Percentiles rank a stretch among this genome's conserved stretches.
Conservation (phyloP, 2,888 invertebrate species). For the Stictocephala bisonia region DNA sequence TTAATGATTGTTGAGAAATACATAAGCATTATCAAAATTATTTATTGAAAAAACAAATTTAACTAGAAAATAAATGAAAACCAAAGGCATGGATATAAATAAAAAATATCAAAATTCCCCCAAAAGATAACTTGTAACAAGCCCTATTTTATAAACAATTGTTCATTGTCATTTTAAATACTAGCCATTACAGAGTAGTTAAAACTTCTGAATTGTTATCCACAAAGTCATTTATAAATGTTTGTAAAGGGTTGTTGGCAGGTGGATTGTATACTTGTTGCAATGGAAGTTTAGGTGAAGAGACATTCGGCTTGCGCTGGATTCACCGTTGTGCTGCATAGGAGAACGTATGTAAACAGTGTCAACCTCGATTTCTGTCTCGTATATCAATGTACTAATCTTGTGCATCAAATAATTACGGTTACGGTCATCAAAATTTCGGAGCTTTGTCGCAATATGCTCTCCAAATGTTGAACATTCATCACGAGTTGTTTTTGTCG, state of each 20-base stretch:
- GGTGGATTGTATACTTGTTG: slow-evolving; percentile 1
- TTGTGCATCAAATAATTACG: slow-evolving; percentile 26
- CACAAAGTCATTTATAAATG: not conserved
- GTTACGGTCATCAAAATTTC: slow-evolving; percentile 23
- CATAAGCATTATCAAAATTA: not conserved
- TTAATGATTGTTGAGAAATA: slow-evolving; percentile 10
- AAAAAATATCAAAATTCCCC: slow-evolving; percentile 7
- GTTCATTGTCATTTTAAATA: not conserved
- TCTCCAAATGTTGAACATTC: slow-evolving; percentile 13
- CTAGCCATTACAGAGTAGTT: not conserved
- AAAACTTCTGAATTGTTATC: not conserved
- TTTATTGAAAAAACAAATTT: not conserved
- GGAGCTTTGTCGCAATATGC: slow-evolving; percentile 8
- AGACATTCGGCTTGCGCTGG: slow-evolving; percentile 13
- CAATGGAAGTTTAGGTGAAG: not conserved
- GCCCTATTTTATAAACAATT: not conserved
- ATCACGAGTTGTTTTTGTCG: slow-evolving; percentile 8
- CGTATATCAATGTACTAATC: slow-evolving; percentile 21
- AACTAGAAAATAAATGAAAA: slow-evolving; percentile 8
- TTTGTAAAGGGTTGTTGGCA: slow-evolving; percentile 13
- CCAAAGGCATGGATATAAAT: not conserved
- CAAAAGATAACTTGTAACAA: slow-evolving; percentile 8
- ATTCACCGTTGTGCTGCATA: slow-evolving; percentile 10
- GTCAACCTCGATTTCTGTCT: slow-evolving; percentile 13
- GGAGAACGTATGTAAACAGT: slow-evolving; percentile 8